These are phyloP conservation scores for Lissocephala sabroskyi DNA, from an alignment of 2,888 invertebrate species.

Conservation along the genomic window DNA sequence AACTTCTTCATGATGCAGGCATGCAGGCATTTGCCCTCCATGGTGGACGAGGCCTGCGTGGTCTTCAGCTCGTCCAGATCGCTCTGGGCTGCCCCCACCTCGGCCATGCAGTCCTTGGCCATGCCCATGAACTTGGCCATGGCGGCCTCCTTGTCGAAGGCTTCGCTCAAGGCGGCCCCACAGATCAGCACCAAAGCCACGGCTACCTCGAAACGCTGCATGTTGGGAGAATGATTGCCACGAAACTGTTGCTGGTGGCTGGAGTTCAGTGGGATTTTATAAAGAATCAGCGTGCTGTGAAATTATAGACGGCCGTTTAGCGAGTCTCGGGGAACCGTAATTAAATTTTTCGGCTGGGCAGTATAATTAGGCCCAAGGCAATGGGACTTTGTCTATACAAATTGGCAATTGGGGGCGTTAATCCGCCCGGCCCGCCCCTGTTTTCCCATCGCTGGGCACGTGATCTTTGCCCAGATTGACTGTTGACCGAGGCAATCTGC, in stretches of 20 bases:
- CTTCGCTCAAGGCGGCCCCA: slow-evolving; percentile 7
- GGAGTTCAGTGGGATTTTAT: too few species aligned
- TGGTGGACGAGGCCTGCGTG: slow-evolving; percentile 23
- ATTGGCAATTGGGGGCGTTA: background rate
- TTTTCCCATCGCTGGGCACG: too few species aligned
- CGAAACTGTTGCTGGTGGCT: too few species aligned
- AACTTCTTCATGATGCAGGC: slow-evolving; percentile 40
- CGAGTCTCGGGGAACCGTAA: background rate
- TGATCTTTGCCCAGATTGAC: too few species aligned
- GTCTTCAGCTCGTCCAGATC: slow-evolving; percentile 34
- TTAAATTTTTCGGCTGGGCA: background rate
- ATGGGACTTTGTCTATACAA: background rate
- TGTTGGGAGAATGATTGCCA: slow-evolving; percentile 1
- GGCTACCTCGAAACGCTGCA: slow-evolving; percentile 2
- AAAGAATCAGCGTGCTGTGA: too few species aligned
- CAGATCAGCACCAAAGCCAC: slow-evolving; percentile 18
- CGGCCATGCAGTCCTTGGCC: slow-evolving; percentile 40
- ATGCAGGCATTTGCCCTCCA: slow-evolving; percentile 44
- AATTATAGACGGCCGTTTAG: slow-evolving; percentile 26
- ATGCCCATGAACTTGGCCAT: slow-evolving; percentile 25
- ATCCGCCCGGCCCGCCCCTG: too few species aligned
- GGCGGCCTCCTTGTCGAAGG: slow-evolving; percentile 35
- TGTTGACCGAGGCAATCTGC: too few species aligned
- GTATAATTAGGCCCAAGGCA: background rate
- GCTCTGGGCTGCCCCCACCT: slow-evolving; percentile 52